A percentile compares a stretch with the other conserved stretches of the same genome.
These are phyloP conservation scores for Cheilosia urbana DNA, from an alignment of 2,888 invertebrate species.

Conservation along the genomic window DNA sequence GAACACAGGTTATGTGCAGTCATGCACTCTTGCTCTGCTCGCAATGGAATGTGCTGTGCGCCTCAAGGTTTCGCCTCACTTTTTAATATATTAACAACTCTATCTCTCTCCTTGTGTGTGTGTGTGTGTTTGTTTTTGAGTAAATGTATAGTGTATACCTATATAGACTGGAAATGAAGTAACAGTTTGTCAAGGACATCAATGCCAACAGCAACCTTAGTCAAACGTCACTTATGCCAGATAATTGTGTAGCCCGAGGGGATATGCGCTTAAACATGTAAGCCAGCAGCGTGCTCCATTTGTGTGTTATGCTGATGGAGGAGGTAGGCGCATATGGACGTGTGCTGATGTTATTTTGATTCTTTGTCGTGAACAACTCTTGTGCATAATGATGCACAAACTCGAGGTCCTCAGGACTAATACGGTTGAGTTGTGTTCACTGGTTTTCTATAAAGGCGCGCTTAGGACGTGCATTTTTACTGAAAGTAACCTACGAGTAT, in stretches of 20 bases:
- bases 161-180: conserved; percentile 7
- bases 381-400: conserved; percentile 30
- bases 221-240: conserved; percentile 22
- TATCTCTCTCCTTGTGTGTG: not conserved
- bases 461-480: too few relatives aligned
- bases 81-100: conserved; percentile 21
- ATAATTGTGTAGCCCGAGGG: conserved; percentile 13
- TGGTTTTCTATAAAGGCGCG: not conserved
- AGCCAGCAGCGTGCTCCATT: not conserved
- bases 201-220: conserved; percentile 10
- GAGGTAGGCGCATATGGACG: not conserved
- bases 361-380: conserved; percentile 27
- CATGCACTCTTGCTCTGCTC: conserved; percentile 5
- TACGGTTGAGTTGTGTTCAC: conserved; percentile 10
- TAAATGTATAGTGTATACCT: too few relatives aligned
- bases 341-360: conserved; percentile 14
- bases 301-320: not conserved
- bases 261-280: conserved; percentile 13
- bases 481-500: too few relatives aligned
- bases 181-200: conserved; percentile 31
- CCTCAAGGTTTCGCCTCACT: conserved; percentile 11
- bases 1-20: conserved; percentile 21
- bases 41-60: not conserved
- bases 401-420: conserved; percentile 11
- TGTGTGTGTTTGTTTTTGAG: not conserved